Conservation (phyloP, 2,888 invertebrate species). For the Eurytoma californica region DNA sequence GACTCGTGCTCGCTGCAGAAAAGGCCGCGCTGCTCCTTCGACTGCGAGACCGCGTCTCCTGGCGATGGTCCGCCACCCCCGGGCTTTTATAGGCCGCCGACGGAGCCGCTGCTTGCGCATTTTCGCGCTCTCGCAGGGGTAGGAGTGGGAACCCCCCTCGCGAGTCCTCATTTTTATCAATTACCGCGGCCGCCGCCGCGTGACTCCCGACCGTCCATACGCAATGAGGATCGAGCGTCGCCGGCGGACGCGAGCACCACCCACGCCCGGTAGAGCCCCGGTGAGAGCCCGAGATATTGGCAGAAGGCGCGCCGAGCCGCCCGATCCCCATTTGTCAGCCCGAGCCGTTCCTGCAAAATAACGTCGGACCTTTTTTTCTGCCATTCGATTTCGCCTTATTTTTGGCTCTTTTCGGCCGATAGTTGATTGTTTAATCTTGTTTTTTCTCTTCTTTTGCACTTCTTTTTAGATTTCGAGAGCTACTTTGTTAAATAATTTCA, state of each 20-base stretch:
- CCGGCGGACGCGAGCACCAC: background rate
- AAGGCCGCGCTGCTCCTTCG: background rate
- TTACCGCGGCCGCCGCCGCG: conserved; percentile 66
- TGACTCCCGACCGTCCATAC: conserved; percentile 65
- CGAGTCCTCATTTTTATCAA: conserved; percentile 69
- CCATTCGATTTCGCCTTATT: background rate
- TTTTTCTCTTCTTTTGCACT: too few relatives aligned
- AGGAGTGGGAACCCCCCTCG: conserved; percentile 55
- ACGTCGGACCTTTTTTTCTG: background rate
- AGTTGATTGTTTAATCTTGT: too few relatives aligned
- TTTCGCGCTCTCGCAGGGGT: background rate
- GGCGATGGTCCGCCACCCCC: background rate
- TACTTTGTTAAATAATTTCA: too few relatives aligned
- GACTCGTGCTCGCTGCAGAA: background rate
- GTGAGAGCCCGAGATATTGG: background rate
- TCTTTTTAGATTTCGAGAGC: too few relatives aligned
- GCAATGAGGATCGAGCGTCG: conserved; percentile 65
- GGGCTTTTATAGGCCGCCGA: conserved; percentile 35
- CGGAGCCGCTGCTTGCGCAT: conserved; percentile 1
- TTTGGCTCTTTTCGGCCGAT: too few relatives aligned
- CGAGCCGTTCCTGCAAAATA: background rate
- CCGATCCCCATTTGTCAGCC: background rate
- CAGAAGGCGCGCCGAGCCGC: too few relatives aligned
- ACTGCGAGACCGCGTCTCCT: conserved; percentile 16
- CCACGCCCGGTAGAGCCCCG: background rate